Evolutionary conservation across 1,140 invertebrate species (phyloP), one percentile per base, ranked within the genome.

Genomic region (Latrodectus geometricus): DNA sequence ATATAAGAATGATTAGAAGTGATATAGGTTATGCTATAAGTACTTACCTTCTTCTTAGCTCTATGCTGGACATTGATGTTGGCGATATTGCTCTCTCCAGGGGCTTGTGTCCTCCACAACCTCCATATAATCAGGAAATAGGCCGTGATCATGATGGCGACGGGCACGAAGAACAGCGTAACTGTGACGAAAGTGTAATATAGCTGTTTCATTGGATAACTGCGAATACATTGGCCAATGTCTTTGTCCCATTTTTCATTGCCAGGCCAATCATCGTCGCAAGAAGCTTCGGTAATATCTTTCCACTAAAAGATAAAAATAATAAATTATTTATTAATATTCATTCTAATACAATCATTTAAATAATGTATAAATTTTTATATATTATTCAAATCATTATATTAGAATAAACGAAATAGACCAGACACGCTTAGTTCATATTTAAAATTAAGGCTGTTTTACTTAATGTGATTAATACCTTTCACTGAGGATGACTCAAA

Each of bases 101-200:
- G 90, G 2, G 89, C 81, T 73, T 89, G 82, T 9, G 88, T 88
- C 12, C 89, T 88, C 90, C 90, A 91, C 0, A 91, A 88, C 48
- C 91, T 91, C 83, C 90, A 89, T 48, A 92, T 92, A 61, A 93
- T 92, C 68, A 92, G 82, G 12, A 88, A 78, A 88, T 93, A 93
- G 8, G 92, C 91, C 12, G 90, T 89, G 0, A 90, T 84, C 92
- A 93, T 93, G 17, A 92, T 89, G 14, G 91, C 56, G 15, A 92
- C 90, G 0, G 92, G 92, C 52, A 92, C 81, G 88, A 93, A 92
- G 90, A 92, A 93, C n/a, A 93, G 87, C 0, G 91, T 90, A 12
- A 92, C 88, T 17, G 91, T 90, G 15, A 92, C 89, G 76, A 91
- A 90, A 35, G 91, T 91, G 88, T 92, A 92, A 88, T 92, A 93